Conservation (phyloP, 2,113 vertebrate species). For the Balaeniceps rex region DNA sequence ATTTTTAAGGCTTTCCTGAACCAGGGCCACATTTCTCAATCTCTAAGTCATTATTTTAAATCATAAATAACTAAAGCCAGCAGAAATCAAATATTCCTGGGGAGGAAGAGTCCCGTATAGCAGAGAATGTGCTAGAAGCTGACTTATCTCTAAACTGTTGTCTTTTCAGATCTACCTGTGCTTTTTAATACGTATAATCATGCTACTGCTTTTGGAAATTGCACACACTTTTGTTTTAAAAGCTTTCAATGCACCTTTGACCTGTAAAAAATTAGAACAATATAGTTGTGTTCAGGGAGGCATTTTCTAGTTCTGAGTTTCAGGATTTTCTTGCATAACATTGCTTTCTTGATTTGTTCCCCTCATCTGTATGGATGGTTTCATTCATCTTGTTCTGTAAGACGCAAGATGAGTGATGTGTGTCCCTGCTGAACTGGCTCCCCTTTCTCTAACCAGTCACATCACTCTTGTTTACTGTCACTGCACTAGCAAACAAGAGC, state of each 20-base stretch:
- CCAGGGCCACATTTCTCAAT: not conserved
- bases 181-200: not conserved
- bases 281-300: not conserved
- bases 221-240: not conserved
- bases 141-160: not conserved
- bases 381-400: not conserved
- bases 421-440: not conserved
- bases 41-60: not conserved
- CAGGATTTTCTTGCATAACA: not conserved
- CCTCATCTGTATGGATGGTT: not conserved
- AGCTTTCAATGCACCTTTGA: not conserved
- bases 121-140: not conserved
- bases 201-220: not conserved
- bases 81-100: not conserved
- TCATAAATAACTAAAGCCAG: not conserved
- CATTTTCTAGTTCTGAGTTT: not conserved
- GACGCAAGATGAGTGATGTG: not conserved
- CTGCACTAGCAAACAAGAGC: not conserved
- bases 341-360: not conserved
- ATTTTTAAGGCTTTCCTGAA: not conserved
- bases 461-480: conserved; percentile 9
- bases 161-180: not conserved
- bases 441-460: not conserved
- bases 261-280: not conserved
- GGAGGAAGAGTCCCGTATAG: not conserved